Evolutionary conservation across 2,888 invertebrate genomes (phyloP).

Genomic region (Epinotia demarniana): DNA sequence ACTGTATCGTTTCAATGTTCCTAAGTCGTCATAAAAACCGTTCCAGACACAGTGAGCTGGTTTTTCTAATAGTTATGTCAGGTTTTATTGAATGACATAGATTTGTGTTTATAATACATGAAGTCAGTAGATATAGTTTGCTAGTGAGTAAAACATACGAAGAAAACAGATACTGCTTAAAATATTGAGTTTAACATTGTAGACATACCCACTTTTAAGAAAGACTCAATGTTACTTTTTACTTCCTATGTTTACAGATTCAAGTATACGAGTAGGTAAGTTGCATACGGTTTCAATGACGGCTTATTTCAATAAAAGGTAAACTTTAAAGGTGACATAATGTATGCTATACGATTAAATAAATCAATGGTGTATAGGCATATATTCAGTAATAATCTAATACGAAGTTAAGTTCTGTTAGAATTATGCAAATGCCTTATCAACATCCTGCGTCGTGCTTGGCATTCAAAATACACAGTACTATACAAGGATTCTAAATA

Average conservation of each 20-base stretch:
- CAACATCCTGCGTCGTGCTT: slow-evolving; percentile 75
- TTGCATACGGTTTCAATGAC: neutral
- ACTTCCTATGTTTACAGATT: neutral
- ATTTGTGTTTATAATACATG: slow-evolving; percentile 30
- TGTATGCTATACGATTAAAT: too few species aligned
- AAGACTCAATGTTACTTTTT: slow-evolving; percentile 6
- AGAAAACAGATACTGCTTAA: neutral
- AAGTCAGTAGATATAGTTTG: slow-evolving; percentile 8
- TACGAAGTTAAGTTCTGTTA: slow-evolving; percentile 53
- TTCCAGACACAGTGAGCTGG: slow-evolving; percentile 25
- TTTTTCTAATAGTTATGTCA: slow-evolving; percentile 28
- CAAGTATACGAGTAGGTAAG: neutral
- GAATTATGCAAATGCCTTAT: slow-evolving; percentile 76
- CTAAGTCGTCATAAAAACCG: slow-evolving; percentile 35
- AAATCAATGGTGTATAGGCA: neutral
- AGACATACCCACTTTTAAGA: neutral
- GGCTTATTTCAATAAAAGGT: neutral
- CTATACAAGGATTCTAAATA: slow-evolving; percentile 61
- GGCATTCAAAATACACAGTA: slow-evolving; percentile 63
- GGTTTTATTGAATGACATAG: slow-evolving; percentile 31
- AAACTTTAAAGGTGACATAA: too few species aligned
- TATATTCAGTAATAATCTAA: slow-evolving; percentile 14
- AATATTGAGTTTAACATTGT: neutral
- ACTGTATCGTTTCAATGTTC: slow-evolving; percentile 39
- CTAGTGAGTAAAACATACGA: neutral